Conservation (phyloP, 2,888 invertebrate genomes). For the Aleiodes testaceus region DNA sequence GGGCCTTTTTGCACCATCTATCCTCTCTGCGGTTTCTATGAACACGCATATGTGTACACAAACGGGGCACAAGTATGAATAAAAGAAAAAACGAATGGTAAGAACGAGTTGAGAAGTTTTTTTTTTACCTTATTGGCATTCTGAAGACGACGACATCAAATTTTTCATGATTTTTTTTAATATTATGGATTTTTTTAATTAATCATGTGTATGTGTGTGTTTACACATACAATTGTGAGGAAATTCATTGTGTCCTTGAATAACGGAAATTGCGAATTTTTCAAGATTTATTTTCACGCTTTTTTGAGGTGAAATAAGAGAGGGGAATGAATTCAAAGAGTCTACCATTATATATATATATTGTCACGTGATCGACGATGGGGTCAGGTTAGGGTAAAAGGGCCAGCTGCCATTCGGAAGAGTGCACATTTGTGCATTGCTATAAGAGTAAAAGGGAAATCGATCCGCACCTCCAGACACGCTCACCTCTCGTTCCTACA, state of each 20-base stretch:
- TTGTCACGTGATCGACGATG: conserved; percentile 16
- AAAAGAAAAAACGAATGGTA: not conserved
- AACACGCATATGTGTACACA: conserved; percentile 40
- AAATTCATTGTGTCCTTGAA: not conserved
- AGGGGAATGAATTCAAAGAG: conserved; percentile 29
- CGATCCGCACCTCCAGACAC: conserved; percentile 21
- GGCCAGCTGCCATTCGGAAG: conserved; percentile 27
- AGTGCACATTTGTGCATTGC: conserved; percentile 31
- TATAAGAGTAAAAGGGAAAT: conserved; percentile 12
- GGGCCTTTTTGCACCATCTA: conserved; percentile 1
- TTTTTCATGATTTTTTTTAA: not conserved
- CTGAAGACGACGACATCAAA: conserved; percentile 1
- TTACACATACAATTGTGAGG: not conserved
- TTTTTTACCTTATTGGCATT: not conserved
- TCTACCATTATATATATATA: not conserved
- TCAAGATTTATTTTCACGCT: conserved; percentile 2
- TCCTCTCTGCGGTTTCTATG: conserved; percentile 37
- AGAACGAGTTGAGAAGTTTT: conserved; percentile 7
- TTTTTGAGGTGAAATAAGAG: conserved; percentile 2
- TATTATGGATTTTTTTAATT: not conserved
- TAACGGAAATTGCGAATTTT: conserved; percentile 18
- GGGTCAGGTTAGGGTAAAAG: conserved; percentile 25
- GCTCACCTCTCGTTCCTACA: conserved; percentile 6
- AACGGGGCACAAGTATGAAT: not conserved
- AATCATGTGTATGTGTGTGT: not conserved